phyloP scores from a whole-genome alignment of 1,140 invertebrate species.

The Drosophila tsacasi region DNA sequence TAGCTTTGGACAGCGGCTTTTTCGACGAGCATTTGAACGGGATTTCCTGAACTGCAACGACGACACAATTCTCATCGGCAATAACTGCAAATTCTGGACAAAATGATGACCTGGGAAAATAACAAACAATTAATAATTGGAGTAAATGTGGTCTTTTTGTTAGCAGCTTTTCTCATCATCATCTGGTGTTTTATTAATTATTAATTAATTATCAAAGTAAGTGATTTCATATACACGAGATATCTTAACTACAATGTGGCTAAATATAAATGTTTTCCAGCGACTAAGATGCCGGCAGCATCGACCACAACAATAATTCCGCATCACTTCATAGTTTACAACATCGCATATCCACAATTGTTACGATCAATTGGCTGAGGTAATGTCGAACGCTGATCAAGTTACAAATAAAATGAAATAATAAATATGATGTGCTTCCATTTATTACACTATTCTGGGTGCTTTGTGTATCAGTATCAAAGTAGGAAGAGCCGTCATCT shows the following conservation, averaged over 20 bases:
- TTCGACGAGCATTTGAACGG: neutral
- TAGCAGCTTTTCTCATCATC: neutral
- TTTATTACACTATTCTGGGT: too few species aligned
- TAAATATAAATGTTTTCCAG: constrained; percentile 4
- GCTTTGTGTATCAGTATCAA: neutral
- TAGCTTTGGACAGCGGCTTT: neutral
- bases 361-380: neutral
- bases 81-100: neutral
- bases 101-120: constrained; percentile 22
- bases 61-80: neutral
- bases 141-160: neutral
- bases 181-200: neutral
- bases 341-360: neutral
- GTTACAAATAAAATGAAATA: constrained; percentile 33
- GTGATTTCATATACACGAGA: neutral
- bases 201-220: neutral
- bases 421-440: neutral
- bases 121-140: constrained; percentile 7
- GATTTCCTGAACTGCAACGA: constrained; percentile 1
- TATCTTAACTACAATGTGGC: neutral
- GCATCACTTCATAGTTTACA: constrained; percentile 4
- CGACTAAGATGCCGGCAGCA: neutral
- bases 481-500: too few species aligned
- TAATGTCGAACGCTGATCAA: constrained; percentile 9
- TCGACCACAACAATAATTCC: constrained; percentile 9